phyloP scores from a whole-genome alignment of 2,888 invertebrate species.

The Eupithecia insigniata region DNA sequence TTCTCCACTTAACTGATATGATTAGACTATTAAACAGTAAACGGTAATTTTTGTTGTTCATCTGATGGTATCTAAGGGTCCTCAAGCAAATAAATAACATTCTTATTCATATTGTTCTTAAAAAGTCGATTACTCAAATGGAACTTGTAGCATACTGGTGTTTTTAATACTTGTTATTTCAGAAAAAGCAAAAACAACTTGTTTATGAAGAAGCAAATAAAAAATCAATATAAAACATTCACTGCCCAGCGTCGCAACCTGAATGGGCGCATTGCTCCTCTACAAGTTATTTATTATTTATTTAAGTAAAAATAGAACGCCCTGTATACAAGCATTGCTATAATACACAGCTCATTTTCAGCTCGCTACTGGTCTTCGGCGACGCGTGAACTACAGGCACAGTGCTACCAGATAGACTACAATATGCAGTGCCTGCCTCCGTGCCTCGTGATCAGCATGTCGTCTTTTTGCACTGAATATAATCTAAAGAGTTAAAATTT shows the following conservation, averaged over 20 bases:
- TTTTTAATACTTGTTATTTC: too few relatives aligned
- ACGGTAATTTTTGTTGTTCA: neutral
- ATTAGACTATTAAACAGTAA: too few relatives aligned
- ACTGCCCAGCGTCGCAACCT: too few relatives aligned
- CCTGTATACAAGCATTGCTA: constrained; percentile 40
- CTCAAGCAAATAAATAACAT: too few relatives aligned
- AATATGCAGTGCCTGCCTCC: constrained; percentile 4
- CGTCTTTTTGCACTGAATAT: constrained; percentile 7
- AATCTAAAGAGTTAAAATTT: neutral
- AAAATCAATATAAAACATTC: neutral
- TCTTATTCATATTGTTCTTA: too few relatives aligned
- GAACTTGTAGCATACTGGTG: too few relatives aligned
- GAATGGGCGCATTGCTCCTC: too few relatives aligned
- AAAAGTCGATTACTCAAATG: too few relatives aligned
- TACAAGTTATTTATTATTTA: too few relatives aligned
- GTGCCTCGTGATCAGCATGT: constrained; percentile 10
- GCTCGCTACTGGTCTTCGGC: constrained; percentile 62
- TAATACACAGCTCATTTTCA: constrained; percentile 72
- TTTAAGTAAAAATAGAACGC: neutral
- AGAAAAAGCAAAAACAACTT: neutral
- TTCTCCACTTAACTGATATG: too few relatives aligned
- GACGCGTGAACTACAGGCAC: constrained; percentile 54
- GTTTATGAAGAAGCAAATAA: too few relatives aligned
- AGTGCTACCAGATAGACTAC: neutral
- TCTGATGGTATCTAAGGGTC: too few relatives aligned